Conservation (phyloP, 2,888 invertebrate species). For the Euzophera pinguis region DNA sequence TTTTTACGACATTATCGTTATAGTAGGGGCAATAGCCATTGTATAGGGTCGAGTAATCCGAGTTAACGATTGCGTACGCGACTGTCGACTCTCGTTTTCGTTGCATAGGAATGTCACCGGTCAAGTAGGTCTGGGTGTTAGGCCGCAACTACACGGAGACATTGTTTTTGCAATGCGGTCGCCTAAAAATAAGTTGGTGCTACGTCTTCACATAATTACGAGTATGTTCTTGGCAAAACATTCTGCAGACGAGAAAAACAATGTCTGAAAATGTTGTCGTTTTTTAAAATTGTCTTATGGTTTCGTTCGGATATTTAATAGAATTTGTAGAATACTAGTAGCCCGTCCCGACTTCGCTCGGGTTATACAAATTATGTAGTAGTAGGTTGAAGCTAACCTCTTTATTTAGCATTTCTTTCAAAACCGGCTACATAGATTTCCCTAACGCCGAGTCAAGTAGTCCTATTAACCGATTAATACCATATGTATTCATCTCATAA, state of each 20-base stretch:
- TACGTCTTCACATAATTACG: neutral
- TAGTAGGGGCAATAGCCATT: neutral
- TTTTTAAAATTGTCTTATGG: neutral
- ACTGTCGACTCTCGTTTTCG: constrained; percentile 38
- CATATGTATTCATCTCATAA: no score
- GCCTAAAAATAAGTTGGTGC: constrained; percentile 8
- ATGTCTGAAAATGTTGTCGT: neutral
- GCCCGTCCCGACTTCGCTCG: no score
- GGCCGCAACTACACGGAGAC: constrained; percentile 11
- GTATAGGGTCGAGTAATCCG: constrained; percentile 33
- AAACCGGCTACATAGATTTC: no score
- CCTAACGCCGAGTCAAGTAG: no score
- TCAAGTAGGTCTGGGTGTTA: constrained; percentile 16
- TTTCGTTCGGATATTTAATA: neutral
- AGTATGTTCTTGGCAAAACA: constrained; percentile 5
- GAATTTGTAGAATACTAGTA: no score
- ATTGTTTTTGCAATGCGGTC: constrained; percentile 13
- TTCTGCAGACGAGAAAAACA: neutral
- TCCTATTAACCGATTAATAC: no score
- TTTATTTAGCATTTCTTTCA: no score
- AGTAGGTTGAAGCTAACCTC: no score
- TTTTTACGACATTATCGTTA: constrained; percentile 9
- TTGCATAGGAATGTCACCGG: constrained; percentile 32
- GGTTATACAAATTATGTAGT: no score
- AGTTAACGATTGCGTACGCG: constrained; percentile 42